Evolutionary conservation across 2,113 vertebrate genomes (phyloP).

Genomic region (Sinocyclocheilus rhinocerous): DNA sequence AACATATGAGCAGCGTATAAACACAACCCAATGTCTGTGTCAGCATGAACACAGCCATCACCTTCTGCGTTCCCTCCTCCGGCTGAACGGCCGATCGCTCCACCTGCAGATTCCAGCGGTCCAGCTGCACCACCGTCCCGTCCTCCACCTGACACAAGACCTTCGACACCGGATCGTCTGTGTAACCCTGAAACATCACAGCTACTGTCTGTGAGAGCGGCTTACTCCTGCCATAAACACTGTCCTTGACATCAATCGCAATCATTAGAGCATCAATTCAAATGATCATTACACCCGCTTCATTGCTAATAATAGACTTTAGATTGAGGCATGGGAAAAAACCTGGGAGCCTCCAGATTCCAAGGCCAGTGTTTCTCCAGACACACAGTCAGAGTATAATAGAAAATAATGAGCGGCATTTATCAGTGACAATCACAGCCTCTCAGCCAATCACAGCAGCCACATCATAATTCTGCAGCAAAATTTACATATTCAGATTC

Average conservation of each 20-base stretch:
- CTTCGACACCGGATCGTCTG: constrained; percentile 95
- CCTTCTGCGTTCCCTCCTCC: constrained; percentile 89
- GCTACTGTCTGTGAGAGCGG: background rate
- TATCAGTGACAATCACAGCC: constrained; percentile 2
- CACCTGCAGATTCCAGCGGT: constrained; percentile 93
- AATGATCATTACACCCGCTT: constrained; percentile 38
- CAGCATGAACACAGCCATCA: constrained; percentile 52
- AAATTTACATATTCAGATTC: too few species aligned
- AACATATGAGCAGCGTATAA: background rate
- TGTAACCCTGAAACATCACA: constrained; percentile 84
- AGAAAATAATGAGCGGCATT: constrained; percentile 6
- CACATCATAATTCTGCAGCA: background rate
- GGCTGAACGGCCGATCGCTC: constrained; percentile 78
- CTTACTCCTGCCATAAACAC: constrained; percentile 38
- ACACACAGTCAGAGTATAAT: constrained; percentile 7
- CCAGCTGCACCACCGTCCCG: constrained; percentile 93
- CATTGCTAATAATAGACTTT: constrained; percentile 46
- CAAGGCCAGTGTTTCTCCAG: constrained; percentile 34
- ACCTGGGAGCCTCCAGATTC: constrained; percentile 15
- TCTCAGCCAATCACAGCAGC: constrained; percentile 4
- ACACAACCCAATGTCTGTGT: background rate
- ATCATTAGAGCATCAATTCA: constrained; percentile 52
- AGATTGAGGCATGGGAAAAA: constrained; percentile 5
- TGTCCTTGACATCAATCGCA: constrained; percentile 42
- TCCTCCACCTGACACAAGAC: constrained; percentile 97